Percentiles rank a stretch among this genome's conserved stretches.
phyloP scores from a whole-genome alignment of 2,113 vertebrate species.

The Dicrurus megarhynchus region DNA sequence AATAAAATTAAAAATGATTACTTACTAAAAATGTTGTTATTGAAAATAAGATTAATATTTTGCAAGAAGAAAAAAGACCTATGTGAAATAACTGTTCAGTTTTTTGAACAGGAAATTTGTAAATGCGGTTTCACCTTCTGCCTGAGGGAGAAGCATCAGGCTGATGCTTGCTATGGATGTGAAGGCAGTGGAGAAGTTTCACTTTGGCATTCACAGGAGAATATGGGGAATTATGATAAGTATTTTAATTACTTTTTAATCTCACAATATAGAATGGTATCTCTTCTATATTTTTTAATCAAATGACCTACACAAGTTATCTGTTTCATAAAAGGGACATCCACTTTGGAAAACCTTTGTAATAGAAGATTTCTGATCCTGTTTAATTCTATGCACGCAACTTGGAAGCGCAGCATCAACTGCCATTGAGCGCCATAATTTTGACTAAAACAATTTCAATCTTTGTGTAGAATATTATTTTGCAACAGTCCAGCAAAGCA shows the following conservation, averaged over 20 bases:
- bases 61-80: neutral
- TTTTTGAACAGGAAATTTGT: neutral
- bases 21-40: neutral
- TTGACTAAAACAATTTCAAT: neutral
- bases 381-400: neutral
- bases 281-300: neutral
- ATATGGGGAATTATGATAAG: neutral
- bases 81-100: neutral
- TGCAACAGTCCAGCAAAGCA: neutral
- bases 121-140: neutral
- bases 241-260: neutral
- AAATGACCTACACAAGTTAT: neutral
- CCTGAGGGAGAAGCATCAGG: accelerated
- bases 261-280: neutral
- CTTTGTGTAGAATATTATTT: neutral
- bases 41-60: neutral
- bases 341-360: neutral
- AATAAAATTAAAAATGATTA: neutral
- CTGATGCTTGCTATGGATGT: neutral
- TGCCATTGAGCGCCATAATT: neutral
- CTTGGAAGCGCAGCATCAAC: accelerated
- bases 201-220: neutral
- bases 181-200: neutral
- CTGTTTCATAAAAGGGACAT: neutral
- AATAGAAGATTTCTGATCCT: neutral